Conservation (phyloP, 2,113 vertebrate species). For the Neotoma lepida region DNA sequence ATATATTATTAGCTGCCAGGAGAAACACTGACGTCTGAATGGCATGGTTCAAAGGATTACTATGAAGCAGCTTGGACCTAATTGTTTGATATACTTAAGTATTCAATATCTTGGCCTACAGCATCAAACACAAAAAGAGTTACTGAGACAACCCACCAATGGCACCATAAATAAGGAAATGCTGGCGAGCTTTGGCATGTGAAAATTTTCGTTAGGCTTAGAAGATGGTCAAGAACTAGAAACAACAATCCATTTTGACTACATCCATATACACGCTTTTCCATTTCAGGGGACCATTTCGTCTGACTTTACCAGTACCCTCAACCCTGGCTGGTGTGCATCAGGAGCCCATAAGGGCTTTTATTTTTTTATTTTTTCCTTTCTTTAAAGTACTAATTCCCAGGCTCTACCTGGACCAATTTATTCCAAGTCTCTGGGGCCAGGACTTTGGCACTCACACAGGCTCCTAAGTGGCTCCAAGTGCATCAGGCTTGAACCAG, state of each 20-base stretch:
- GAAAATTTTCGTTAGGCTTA: not conserved
- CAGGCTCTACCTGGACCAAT: not conserved
- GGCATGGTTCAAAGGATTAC: not conserved
- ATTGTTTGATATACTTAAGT: not conserved
- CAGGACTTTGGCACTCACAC: rapidly evolving
- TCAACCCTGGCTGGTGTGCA: not conserved
- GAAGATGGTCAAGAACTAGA: not conserved
- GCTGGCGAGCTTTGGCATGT: not conserved
- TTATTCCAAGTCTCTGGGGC: not conserved
- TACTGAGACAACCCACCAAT: not conserved
- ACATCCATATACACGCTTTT: not conserved
- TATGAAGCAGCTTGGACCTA: not conserved
- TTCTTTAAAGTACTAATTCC: not conserved
- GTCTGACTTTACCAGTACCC: not conserved
- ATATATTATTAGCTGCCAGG: not conserved
- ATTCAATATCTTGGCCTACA: not conserved
- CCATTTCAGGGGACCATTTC: not conserved
- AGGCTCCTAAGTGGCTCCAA: too few relatives aligned
- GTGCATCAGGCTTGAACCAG: not conserved
- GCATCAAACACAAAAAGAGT: not conserved
- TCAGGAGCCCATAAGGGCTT: not conserved
- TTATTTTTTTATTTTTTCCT: not conserved
- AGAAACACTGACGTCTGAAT: not conserved
- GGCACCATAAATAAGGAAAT: not conserved
- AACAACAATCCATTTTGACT: not conserved